These are phyloP conservation scores for Drosophila neutralis DNA, from an alignment of 2,888 invertebrate species.

Conservation along the genomic window DNA sequence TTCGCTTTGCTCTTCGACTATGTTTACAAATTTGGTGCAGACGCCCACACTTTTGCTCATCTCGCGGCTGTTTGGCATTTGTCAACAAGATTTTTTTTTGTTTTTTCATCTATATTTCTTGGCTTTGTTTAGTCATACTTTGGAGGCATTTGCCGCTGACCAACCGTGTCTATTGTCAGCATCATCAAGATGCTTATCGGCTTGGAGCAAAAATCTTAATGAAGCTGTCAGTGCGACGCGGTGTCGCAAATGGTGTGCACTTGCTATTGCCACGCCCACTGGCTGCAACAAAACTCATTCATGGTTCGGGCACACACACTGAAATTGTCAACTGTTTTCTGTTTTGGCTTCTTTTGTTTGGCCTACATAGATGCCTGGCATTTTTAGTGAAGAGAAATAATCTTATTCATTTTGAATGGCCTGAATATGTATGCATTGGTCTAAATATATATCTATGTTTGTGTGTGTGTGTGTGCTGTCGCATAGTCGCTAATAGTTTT, in stretches of 20 bases:
- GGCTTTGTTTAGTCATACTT: slow-evolving; percentile 56
- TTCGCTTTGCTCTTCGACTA: slow-evolving; percentile 22
- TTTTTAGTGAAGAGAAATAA: slow-evolving; percentile 72
- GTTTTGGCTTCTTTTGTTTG: slow-evolving; percentile 44
- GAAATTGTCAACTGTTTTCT: slow-evolving; percentile 59
- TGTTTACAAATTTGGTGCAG: slow-evolving; percentile 60
- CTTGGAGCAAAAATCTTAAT: slow-evolving; percentile 61
- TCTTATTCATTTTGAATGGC: slow-evolving; percentile 70
- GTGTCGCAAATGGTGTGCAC: slow-evolving; percentile 66
- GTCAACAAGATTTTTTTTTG: slow-evolving; percentile 62
- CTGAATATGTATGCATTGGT: slow-evolving; percentile 46
- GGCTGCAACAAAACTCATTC: slow-evolving; percentile 54
- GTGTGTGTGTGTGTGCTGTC: slow-evolving; percentile 31
- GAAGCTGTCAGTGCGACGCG: slow-evolving; percentile 68
- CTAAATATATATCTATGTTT: slow-evolving; percentile 1
- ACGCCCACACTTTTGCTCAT: slow-evolving; percentile 48
- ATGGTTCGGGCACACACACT: slow-evolving; percentile 30
- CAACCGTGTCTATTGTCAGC: slow-evolving; percentile 20
- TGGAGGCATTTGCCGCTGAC: slow-evolving; percentile 28
- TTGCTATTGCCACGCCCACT: slow-evolving; percentile 57
- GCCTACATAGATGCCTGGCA: slow-evolving; percentile 74
- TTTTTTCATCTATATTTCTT: slow-evolving; percentile 9
- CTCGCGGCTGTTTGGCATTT: slow-evolving; percentile 75
- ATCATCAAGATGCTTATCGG: slow-evolving; percentile 47
- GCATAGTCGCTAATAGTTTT: slow-evolving; percentile 72